Conservation (phyloP, 1,140 invertebrate species). For the Fopius arisanus region DNA sequence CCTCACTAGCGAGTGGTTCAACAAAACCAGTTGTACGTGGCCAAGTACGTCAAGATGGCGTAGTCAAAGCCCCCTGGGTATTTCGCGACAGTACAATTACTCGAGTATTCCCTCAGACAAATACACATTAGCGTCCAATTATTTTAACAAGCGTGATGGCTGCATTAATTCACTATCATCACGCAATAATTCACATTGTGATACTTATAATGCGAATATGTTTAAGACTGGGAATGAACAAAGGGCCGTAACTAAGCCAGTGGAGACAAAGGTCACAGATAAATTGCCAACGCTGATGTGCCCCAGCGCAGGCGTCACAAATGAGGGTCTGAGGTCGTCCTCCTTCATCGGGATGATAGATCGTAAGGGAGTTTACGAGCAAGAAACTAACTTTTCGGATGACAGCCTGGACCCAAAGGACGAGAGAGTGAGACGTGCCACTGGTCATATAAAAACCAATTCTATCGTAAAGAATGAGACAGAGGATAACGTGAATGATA, state of each 20-base stretch:
- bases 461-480: not conserved
- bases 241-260: not conserved
- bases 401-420: slow-evolving; percentile 39
- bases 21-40: slow-evolving; percentile 15
- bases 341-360: not conserved
- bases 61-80: not conserved
- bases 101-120: not conserved
- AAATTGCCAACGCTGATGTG: not conserved
- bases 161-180: not conserved
- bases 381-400: slow-evolving; percentile 45
- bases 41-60: slow-evolving; percentile 14
- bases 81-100: not conserved
- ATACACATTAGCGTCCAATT: not conserved
- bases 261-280: not conserved
- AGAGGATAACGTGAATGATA: slow-evolving; percentile 28
- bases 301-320: not conserved
- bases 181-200: not conserved
- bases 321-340: not conserved
- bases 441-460: not conserved
- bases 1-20: slow-evolving; percentile 20
- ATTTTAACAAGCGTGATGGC: not conserved
- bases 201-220: not conserved
- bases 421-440: not conserved
- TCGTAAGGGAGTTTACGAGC: not conserved
- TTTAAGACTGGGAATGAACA: not conserved